phyloP scores from a whole-genome alignment of 2,797 vertebrate species.

The Pitangus sulphuratus region DNA sequence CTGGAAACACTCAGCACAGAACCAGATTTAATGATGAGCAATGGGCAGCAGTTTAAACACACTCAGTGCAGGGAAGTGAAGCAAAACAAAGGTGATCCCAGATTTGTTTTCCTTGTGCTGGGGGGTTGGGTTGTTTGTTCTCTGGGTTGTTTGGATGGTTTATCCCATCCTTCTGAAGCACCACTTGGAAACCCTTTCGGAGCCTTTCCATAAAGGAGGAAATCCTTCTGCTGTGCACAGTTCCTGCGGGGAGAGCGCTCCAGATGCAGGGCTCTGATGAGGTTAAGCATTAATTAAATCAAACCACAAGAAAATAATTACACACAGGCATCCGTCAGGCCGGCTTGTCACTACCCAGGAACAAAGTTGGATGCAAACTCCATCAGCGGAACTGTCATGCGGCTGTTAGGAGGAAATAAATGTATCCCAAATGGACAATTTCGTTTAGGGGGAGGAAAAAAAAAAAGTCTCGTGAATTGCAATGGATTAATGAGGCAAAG shows the following conservation, averaged over 20 bases:
- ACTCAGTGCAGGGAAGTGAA: neutral
- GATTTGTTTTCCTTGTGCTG: neutral
- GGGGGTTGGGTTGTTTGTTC: neutral
- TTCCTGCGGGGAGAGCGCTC: slow-evolving; percentile 51
- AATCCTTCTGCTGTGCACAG: slow-evolving; percentile 36
- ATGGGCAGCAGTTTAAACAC: slow-evolving; percentile 1
- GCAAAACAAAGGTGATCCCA: neutral
- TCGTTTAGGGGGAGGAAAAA: slow-evolving; percentile 55
- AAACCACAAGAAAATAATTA: slow-evolving; percentile 76
- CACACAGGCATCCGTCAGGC: slow-evolving; percentile 71
- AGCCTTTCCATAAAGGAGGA: slow-evolving; percentile 27
- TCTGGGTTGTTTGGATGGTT: neutral
- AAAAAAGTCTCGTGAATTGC: slow-evolving; percentile 20
- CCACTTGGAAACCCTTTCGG: neutral
- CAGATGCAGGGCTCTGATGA: slow-evolving; percentile 72
- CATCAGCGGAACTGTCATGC: slow-evolving; percentile 72
- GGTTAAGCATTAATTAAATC: slow-evolving; percentile 80
- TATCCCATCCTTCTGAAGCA: neutral
- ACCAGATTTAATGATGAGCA: slow-evolving; percentile 38
- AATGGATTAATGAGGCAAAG: slow-evolving; percentile 81
- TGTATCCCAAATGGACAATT: slow-evolving; percentile 79
- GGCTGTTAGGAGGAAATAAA: slow-evolving; percentile 78
- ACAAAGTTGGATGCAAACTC: slow-evolving; percentile 74
- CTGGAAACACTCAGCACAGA: slow-evolving; percentile 28
- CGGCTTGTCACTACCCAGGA: slow-evolving; percentile 69